A percentile compares a stretch with the other conserved stretches of the same genome.
Conservation (phyloP, 2,797 vertebrate genomes). For the Leuciscus waleckii region DNA sequence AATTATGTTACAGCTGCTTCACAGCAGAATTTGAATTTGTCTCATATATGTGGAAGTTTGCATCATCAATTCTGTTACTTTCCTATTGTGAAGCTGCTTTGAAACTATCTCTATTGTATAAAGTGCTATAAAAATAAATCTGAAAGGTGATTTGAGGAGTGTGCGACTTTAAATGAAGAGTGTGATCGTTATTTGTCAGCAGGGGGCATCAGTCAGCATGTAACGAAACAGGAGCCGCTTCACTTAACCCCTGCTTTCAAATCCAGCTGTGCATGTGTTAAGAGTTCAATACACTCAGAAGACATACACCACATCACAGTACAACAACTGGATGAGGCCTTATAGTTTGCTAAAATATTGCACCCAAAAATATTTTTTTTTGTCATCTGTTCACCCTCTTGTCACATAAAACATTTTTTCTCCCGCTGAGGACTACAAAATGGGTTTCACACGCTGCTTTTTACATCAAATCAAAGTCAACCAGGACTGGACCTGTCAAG, state of each 20-base stretch:
- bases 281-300: background rate
- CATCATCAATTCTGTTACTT: background rate
- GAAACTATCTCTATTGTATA: background rate
- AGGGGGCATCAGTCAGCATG: slow-evolving; percentile 12
- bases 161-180: background rate
- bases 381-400: no score
- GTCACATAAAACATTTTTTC: background rate
- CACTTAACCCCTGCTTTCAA: background rate
- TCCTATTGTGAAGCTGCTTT: background rate
- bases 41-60: background rate
- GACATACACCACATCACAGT: background rate
- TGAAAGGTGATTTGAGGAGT: background rate
- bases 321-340: background rate
- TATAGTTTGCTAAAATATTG: background rate
- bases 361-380: background rate
- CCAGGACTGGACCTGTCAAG: background rate
- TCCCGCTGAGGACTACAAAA: background rate
- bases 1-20: background rate
- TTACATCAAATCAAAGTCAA: background rate
- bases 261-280: slow-evolving; percentile 1
- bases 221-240: background rate
- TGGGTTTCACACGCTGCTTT: background rate
- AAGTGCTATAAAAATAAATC: background rate
- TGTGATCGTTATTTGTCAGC: background rate
- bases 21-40: background rate